Conservation (phyloP, 2,888 invertebrate species). For the Lissonota sp. region DNA sequence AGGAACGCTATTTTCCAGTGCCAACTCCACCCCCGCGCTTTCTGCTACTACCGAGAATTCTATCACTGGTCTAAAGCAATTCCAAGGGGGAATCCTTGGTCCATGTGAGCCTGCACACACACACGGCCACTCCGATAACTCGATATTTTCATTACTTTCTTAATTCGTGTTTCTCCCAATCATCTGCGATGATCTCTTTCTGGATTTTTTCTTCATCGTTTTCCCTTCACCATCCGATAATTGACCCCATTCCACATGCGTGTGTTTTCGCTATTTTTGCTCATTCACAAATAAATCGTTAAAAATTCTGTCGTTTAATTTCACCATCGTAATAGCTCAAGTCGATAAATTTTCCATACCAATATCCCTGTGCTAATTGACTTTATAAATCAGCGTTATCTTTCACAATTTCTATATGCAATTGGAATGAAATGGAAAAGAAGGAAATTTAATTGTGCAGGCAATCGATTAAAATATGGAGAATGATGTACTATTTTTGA, state of each 20-base stretch:
- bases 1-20: conserved; percentile 53
- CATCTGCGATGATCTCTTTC: conserved; percentile 73
- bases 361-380: too few species aligned
- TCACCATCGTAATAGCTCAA: too few species aligned
- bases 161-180: conserved; percentile 80
- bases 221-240: conserved; percentile 42
- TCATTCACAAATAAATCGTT: too few species aligned
- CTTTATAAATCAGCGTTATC: too few species aligned
- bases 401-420: too few species aligned
- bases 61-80: conserved; percentile 35
- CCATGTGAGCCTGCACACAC: background rate
- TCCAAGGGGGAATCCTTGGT: conserved; percentile 32
- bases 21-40: conserved; percentile 52
- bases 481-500: too few species aligned
- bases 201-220: conserved; percentile 50
- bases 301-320: too few species aligned
- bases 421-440: too few species aligned
- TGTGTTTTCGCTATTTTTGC: background rate
- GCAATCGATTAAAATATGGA: too few species aligned
- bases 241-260: conserved; percentile 37
- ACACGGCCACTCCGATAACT: conserved; percentile 67
- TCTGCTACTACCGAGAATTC: conserved; percentile 47
- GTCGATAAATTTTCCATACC: too few species aligned
- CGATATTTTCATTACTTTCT: conserved; percentile 79
- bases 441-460: too few species aligned